These are phyloP conservation scores for Panzeria rudis DNA, from an alignment of 2,888 invertebrate species.

Conservation along the genomic window DNA sequence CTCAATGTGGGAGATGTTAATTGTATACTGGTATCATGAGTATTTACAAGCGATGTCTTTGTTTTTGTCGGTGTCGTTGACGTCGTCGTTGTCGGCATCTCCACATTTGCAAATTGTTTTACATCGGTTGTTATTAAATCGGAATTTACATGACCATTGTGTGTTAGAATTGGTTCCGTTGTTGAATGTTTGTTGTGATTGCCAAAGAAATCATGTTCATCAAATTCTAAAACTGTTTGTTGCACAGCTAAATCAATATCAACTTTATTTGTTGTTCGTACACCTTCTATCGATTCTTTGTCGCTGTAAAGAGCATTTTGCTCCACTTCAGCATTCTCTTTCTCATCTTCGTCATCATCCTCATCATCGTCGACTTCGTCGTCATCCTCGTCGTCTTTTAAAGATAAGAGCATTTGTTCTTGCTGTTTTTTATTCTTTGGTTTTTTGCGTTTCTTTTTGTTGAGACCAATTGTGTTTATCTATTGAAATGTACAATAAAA, in stretches of 20 bases:
- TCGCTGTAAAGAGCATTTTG: conserved; percentile 6
- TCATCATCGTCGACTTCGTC: conserved; percentile 56
- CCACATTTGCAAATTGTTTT: conserved; percentile 40
- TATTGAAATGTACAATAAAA: conserved; percentile 56
- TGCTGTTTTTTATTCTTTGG: conserved; percentile 75
- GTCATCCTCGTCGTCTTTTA: conserved; percentile 75
- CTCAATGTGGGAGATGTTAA: conserved; percentile 80
- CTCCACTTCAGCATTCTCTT: conserved; percentile 33
- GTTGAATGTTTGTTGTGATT: conserved; percentile 42
- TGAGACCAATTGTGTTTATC: conserved; percentile 79
- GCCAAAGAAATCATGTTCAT: conserved; percentile 72
- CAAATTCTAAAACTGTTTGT: conserved; percentile 61
- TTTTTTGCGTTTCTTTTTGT: conserved; percentile 75
- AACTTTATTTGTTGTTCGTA: conserved; percentile 9
- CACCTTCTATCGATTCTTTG: background rate
- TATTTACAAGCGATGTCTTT: conserved; percentile 52
- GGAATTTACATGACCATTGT: conserved; percentile 67
- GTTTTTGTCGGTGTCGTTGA: conserved; percentile 48
- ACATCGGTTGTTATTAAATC: conserved; percentile 38
- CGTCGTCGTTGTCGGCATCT: background rate
- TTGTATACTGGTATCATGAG: conserved; percentile 85
- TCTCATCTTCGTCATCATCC: conserved; percentile 35
- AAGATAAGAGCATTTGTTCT: conserved; percentile 78
- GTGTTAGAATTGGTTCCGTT: conserved; percentile 21
- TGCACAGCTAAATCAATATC: conserved; percentile 62